Conservation (phyloP, 2,888 invertebrate genomes). For the Ophonus ardosiacus region DNA sequence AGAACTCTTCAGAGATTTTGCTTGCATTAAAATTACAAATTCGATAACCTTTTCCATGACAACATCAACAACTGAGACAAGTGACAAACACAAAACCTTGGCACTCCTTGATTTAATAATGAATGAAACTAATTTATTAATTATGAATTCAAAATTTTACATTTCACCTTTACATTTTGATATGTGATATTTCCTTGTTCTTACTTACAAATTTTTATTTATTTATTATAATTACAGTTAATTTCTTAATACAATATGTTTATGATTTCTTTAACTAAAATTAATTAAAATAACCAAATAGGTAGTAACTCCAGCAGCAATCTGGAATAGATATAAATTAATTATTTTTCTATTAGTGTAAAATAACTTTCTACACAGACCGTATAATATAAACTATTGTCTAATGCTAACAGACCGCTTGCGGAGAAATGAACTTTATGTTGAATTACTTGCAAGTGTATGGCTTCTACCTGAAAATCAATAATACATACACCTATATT, state of each 20-base stretch:
- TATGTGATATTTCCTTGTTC: neutral
- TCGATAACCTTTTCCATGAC: neutral
- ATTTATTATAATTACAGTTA: neutral
- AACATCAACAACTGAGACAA: neutral
- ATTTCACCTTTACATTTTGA: neutral
- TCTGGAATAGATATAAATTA: conserved; percentile 32
- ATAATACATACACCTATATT: too few species aligned
- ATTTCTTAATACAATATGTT: neutral
- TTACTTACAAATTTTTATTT: neutral
- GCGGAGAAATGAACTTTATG: conserved; percentile 66
- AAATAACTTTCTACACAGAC: conserved; percentile 56
- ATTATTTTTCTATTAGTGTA: neutral
- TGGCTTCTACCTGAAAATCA: conserved; percentile 64
- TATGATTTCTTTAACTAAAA: neutral
- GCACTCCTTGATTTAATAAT: neutral
- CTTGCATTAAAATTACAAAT: neutral
- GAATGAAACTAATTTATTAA: neutral
- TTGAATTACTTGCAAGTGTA: conserved; percentile 66
- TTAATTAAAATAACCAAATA: conserved; percentile 54
- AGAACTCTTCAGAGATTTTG: neutral
- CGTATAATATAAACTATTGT: conserved; percentile 66
- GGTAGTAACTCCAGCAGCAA: conserved; percentile 46
- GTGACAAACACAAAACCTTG: neutral
- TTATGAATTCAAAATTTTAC: neutral
- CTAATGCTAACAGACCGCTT: conserved; percentile 66